Evolutionary conservation across 1,140 invertebrate genomes (phyloP).

Genomic region (Trachymyrmex septentrionalis): DNA sequence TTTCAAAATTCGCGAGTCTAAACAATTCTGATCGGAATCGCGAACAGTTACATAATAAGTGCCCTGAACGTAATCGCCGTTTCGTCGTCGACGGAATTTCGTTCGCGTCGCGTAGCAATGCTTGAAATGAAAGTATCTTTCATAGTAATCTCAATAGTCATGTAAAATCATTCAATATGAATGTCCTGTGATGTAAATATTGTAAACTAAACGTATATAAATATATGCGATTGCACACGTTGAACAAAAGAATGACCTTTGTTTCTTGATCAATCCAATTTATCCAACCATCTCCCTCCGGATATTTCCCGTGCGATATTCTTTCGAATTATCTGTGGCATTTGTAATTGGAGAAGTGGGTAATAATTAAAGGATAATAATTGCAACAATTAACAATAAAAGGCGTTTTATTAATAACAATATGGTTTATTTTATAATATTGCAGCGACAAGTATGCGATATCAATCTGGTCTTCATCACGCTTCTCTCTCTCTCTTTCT

Average conservation of each 20-base stretch:
- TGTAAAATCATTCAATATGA: slow-evolving; percentile 75
- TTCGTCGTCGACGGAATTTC: slow-evolving; percentile 15
- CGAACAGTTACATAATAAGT: slow-evolving; percentile 9
- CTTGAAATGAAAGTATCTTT: slow-evolving; percentile 77
- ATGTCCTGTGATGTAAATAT: slow-evolving; percentile 81
- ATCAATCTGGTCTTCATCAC: slow-evolving; percentile 45
- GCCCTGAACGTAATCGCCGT: slow-evolving; percentile 20
- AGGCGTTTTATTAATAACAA: slow-evolving; percentile 79
- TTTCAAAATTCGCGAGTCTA: neutral
- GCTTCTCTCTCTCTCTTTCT: neutral
- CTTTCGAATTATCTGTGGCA: neutral
- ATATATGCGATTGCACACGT: slow-evolving; percentile 77
- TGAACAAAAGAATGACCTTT: slow-evolving; percentile 47
- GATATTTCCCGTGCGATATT: neutral
- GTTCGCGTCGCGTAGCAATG: slow-evolving; percentile 67
- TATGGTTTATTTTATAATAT: slow-evolving; percentile 77
- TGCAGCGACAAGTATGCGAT: slow-evolving; percentile 65
- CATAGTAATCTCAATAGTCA: slow-evolving; percentile 68
- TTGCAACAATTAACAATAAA: slow-evolving; percentile 70
- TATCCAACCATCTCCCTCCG: neutral
- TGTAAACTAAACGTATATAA: slow-evolving; percentile 79
- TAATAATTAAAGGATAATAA: neutral
- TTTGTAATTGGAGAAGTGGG: neutral
- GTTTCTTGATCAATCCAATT: neutral
- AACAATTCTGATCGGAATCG: neutral